Conservation (phyloP, 1,140 invertebrate genomes). For the Mylabris phalerata region DNA sequence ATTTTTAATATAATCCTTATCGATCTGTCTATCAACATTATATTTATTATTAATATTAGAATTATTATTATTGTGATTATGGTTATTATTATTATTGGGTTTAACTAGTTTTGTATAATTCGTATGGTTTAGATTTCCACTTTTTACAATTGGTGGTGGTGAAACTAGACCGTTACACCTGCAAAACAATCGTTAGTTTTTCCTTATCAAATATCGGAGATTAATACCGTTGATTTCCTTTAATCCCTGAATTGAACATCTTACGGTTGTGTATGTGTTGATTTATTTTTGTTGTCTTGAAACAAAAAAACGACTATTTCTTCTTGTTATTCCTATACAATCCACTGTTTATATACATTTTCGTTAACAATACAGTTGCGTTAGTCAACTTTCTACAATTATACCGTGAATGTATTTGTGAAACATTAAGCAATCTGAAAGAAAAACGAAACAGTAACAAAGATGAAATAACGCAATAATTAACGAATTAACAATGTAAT, state of each 20-base stretch:
- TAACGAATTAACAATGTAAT: background rate
- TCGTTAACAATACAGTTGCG: background rate
- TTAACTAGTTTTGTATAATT: conserved; percentile 7
- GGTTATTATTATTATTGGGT: background rate
- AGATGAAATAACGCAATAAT: background rate
- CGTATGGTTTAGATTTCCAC: conserved; percentile 4
- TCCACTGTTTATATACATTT: conserved; percentile 23
- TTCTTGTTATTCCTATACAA: background rate
- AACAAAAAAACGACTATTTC: too few relatives aligned
- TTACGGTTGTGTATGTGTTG: conserved; percentile 24
- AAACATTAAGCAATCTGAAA: background rate
- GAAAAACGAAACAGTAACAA: conserved; percentile 4
- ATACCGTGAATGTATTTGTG: background rate
- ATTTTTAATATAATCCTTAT: conserved; percentile 17
- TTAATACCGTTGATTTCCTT: conserved; percentile 32
- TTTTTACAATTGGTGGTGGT: conserved; percentile 13
- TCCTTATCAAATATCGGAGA: background rate
- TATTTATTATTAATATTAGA: conserved; percentile 18
- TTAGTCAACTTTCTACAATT: background rate
- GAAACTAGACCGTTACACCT: conserved; percentile 31
- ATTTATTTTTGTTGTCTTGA: too few relatives aligned
- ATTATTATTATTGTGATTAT: conserved; percentile 9
- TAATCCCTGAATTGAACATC: conserved; percentile 37
- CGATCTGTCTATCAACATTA: conserved; percentile 17
- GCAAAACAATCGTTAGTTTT: background rate